A percentile compares a stretch with the other conserved stretches of the same genome.
Evolutionary conservation across 2,797 vertebrate genomes (phyloP).

Genomic region (Lemur catta): DNA sequence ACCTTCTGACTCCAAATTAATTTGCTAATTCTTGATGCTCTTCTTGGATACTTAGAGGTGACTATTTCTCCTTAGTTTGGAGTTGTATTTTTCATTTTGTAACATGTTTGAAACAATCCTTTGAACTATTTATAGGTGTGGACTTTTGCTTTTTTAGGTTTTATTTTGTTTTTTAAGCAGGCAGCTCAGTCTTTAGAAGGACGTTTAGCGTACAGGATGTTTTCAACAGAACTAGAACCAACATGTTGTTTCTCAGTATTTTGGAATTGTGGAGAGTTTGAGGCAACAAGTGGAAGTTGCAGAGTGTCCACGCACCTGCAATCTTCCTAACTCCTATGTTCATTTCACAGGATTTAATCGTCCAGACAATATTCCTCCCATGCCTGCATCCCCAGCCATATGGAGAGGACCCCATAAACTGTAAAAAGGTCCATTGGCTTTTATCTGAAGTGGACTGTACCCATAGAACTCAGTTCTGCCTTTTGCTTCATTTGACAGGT

Average conservation of each 20-base stretch:
- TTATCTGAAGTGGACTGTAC: conserved; percentile 46
- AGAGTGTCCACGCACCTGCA: neutral
- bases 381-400: conserved; percentile 23
- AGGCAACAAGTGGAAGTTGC: neutral
- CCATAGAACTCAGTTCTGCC: neutral
- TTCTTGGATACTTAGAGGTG: neutral
- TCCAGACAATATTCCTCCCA: neutral
- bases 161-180: neutral
- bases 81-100: conserved; percentile 16
- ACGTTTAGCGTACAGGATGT: neutral
- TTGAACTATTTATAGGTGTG: neutral
- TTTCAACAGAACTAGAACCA: neutral
- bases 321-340: neutral
- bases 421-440: conserved; percentile 66
- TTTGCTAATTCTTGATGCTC: neutral
- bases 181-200: neutral
- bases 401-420: conserved; percentile 46
- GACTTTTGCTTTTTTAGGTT: neutral
- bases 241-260: neutral
- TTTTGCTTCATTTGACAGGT: conserved; percentile 50
- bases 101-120: neutral
- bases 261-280: neutral
- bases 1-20: neutral
- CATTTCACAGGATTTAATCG: neutral
- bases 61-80: neutral